Base-by-base conservation (phyloP, 2,113 vertebrate genomes). In the Chamaetylas fuelleborni region DNA sequence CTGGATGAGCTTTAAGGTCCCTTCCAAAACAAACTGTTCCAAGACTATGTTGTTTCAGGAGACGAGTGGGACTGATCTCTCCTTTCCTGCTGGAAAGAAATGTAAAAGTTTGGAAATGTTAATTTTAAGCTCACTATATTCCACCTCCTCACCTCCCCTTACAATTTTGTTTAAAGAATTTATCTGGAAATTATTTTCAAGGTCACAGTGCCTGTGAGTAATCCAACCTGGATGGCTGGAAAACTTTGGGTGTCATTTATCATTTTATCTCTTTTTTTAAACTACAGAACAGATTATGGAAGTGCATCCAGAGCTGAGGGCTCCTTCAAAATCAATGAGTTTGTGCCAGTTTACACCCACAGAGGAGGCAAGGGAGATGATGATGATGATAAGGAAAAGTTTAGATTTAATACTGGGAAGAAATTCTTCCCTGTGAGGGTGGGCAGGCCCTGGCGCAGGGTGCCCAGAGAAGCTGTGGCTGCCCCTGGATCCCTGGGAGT, bases 371-470 rank as follows among this genome's bases (percentile, higher is more conserved):
- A 79, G n/a, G 22, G 58, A 88, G 62, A 26, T 56, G 18, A 85
- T 66, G 18, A 85, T 66, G 11, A 50, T 71, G 19, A 51, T 19
- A 53, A n/a, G 20, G 14, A 6, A 29, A 54, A 40, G 47, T 31
- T 76, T 54, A 31, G 20, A 23, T 19, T 90, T 12, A 47, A 36
- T 33, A 42, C 8, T 83, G 28, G 8, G 54, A 69, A 42, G 25
- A 16, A 77, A 62, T 56, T 36, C 2, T 3, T 61, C 17, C 10
- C 34, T 48, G 2, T 40, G 22, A 56, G 31, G 9, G 9, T 33
- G 9, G 1, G 0, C 0, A 54, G n/a, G 25, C 47, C 14, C 40
- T 54, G 54, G 47, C 14, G 40, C 17, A 47, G 38, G 6, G 0
- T 67, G 11, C 14, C 10, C 45, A 67, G 61, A 67, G 53, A 3